Base-by-base conservation (phyloP, 2,888 invertebrate species). In the Rotaria magnacalcarata region DNA sequence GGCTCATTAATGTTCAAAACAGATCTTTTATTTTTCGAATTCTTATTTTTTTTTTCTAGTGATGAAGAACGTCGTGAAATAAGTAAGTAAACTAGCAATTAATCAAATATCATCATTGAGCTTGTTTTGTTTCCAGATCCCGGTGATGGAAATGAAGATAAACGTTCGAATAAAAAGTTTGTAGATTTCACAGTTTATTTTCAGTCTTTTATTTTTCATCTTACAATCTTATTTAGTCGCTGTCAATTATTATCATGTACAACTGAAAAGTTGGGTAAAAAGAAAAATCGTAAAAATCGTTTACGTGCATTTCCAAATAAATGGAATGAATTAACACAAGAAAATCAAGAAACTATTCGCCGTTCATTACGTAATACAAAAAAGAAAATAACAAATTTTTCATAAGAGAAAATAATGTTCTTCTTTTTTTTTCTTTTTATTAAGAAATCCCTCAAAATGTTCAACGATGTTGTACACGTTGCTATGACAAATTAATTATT, bases 241-340 rank as follows among this genome's bases (percentile, higher is more conserved):
- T 80, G 80, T 80, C 80, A 80, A 47, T n/a, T 80, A n/a, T n/a
- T 80, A n/a, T 80, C 80, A 0, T 80, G 80, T 80, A 80, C 80
- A 80, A 47, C 47, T 11, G 80, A 80, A 80, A 80, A 80, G 11
- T 47, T 47, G 11, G 80, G 80, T n/a, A 80, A 80, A 80, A 80
- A 80, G 80, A 80, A 80, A 47, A 80, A 80, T 80, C 80, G 80
- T 24, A 80, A 80, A 47, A 80, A 80, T 80, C 43, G 47, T 14
- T 47, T 80, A 80, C 43, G 47, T n/a, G 47, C 80, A 47, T 80
- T 80, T 80, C 80, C 80, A 47, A 21, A 7, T 19, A 80, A 80
- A 47, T 80, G 80, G 80, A 80, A 80, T 80, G 80, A 80, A 24
- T 80, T 80, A 47, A 47, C 80, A 47, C 47, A 21, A n/a, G 47